Percentiles rank a stretch among this genome's conserved stretches.
Conservation (phyloP, 2,113 vertebrate species). For the Turnix velox region DNA sequence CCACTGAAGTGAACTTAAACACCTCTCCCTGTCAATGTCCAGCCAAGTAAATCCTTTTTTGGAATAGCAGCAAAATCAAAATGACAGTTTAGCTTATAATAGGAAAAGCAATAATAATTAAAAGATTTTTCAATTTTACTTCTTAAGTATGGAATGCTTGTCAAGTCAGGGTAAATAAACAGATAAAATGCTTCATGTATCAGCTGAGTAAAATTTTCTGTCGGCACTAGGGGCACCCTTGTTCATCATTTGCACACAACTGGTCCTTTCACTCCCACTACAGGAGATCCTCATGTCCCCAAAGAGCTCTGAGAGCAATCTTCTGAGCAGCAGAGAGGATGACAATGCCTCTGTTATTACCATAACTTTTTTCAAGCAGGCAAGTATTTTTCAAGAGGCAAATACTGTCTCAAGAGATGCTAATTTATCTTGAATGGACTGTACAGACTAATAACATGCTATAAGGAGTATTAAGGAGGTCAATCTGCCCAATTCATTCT, state of each 20-base stretch:
- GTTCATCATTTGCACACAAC: not conserved
- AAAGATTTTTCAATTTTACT: not conserved
- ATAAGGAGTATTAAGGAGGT: conserved; percentile 15
- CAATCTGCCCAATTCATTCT: conserved; percentile 36
- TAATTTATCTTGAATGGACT: not conserved
- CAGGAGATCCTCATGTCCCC: too few relatives aligned
- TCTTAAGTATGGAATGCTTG: not conserved
- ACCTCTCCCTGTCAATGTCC: not conserved
- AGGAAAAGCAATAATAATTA: not conserved
- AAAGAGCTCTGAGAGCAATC: not conserved
- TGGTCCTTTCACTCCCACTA: not conserved
- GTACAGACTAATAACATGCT: not conserved
- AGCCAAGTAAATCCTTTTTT: not conserved
- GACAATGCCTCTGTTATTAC: accelerated
- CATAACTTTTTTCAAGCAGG: not conserved
- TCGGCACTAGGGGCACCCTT: not conserved
- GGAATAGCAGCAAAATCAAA: not conserved
- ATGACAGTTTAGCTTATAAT: accelerated
- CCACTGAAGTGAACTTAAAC: not conserved
- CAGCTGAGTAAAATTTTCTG: not conserved
- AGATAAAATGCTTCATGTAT: too few relatives aligned
- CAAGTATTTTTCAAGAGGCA: too few relatives aligned
- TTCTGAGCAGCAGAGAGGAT: not conserved
- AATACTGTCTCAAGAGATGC: not conserved
- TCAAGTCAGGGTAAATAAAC: not conserved